Evolutionary conservation across 1,140 invertebrate genomes (phyloP).

Genomic region (Hirudo medicinalis): DNA sequence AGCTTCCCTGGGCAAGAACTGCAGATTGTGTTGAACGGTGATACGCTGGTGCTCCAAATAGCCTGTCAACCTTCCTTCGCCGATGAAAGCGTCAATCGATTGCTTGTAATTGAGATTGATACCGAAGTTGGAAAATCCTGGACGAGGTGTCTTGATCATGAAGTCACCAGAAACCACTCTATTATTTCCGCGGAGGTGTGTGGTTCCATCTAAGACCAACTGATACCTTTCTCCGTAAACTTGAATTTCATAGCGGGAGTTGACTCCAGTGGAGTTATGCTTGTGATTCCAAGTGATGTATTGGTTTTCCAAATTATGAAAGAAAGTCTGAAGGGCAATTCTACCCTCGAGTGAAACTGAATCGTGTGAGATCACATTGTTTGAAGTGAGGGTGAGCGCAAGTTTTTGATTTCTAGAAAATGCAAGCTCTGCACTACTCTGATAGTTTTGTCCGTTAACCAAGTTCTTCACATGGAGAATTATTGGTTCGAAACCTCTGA

Average conservation of each 20-base stretch:
- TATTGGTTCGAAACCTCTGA: slow-evolving; percentile 17
- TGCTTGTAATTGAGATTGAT: slow-evolving; percentile 12
- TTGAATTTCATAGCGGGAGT: not conserved
- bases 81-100: not conserved
- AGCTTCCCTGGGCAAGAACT: slow-evolving; percentile 2
- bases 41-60: not conserved
- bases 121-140: slow-evolving; percentile 1
- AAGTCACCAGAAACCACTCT: not conserved
- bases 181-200: not conserved
- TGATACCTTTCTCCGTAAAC: not conserved
- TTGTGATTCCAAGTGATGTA: slow-evolving; percentile 21
- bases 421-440: slow-evolving; percentile 14
- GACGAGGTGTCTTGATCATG: slow-evolving; percentile 2
- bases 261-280: slow-evolving; percentile 10
- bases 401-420: slow-evolving; percentile 18
- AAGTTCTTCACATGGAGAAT: slow-evolving; percentile 1
- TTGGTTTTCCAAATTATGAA: slow-evolving; percentile 19
- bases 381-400: not conserved
- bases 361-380: slow-evolving; percentile 12
- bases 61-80: slow-evolving; percentile 1
- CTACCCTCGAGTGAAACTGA: slow-evolving; percentile 21
- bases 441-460: not conserved
- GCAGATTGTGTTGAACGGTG: not conserved
- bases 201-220: not conserved
- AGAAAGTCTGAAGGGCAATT: slow-evolving; percentile 26